Percentiles rank a stretch among this genome's conserved stretches.
Evolutionary conservation across 2,113 vertebrate genomes (phyloP).

Genomic region (Anhinga rufa): DNA sequence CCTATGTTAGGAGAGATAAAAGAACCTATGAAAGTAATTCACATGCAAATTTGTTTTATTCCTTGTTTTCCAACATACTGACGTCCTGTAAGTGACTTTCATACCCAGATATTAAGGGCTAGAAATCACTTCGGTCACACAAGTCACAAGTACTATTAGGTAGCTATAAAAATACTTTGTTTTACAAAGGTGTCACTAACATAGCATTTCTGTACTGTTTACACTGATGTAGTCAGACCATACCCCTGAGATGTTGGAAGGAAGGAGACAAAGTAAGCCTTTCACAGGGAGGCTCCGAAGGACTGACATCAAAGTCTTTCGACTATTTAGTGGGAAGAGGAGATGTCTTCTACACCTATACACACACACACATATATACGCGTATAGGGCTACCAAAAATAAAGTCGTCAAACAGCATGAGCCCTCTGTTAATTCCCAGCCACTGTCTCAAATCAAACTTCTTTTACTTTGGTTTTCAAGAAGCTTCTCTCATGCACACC

Average conservation of each 20-base stretch:
- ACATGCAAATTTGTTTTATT: not conserved
- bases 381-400: not conserved
- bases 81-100: not conserved
- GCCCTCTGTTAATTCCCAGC: not conserved
- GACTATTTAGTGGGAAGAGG: not conserved
- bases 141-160: not conserved
- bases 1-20: not conserved
- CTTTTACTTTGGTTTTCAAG: not conserved
- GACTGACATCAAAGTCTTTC: not conserved
- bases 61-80: not conserved
- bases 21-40: not conserved
- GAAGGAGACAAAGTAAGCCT: not conserved
- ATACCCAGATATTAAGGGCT: not conserved
- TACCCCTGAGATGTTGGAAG: not conserved
- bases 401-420: not conserved
- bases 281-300: not conserved
- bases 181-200: not conserved
- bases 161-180: not conserved
- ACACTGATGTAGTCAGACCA: not conserved
- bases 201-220: not conserved
- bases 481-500: not conserved
- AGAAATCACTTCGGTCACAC: not conserved
- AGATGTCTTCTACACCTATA: not conserved
- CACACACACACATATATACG: rapidly evolving
- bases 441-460: not conserved